Evolutionary conservation across 1,140 invertebrate genomes (phyloP), one percentile per base, ranked within the genome.

Genomic region (Bombus picipes): DNA sequence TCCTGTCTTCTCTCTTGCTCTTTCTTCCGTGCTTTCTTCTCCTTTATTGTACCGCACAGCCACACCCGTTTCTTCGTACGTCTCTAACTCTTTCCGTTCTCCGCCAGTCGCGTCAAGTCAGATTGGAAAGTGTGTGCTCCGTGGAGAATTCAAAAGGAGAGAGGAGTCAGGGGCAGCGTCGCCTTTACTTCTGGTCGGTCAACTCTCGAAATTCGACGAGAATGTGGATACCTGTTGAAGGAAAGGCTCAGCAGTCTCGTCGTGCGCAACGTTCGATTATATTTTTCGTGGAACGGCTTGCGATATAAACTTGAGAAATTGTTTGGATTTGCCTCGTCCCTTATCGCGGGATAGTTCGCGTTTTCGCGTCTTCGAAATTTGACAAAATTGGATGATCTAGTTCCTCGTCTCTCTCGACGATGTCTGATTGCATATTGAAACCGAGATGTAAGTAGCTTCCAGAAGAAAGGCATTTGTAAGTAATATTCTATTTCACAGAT

Each of bases 61-160:
- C 37, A 41, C 39, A 25, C 28, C 13, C 34, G 43, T 34, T 37
- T 28, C 53, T 6, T 28, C 13, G 1, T 22, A 12, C 18, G 43
- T 53, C n/a, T 32, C 73, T 34, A 28, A 66, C 79, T 85, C 78
- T 80, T 85, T 85, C 32, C 68, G 32, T 85, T 62, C 53, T 53
- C n/a, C 57, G 22, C 2, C n/a, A 53, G 43, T 81, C 80, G 77
- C 76, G 88, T 90, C 82, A 85, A 76, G 85, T 89, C 92, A 90
- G 90, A 94, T 94, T 93, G 94, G 92, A 94, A 93, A 94, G 92
- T 92, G 92, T 13, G 28, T 92, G 90, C 88, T 91, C 87, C 85
- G 90, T 65, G 88, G 91, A 92, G 91, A 94, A 94, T 94, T 94
- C 87, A 83, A 76, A 83, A 79, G 82, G 59, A 83, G 43, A 13